A percentile compares a stretch with the other conserved stretches of the same genome.
Conservation (phyloP, 2,113 vertebrate species). For the Indicator maculatus region DNA sequence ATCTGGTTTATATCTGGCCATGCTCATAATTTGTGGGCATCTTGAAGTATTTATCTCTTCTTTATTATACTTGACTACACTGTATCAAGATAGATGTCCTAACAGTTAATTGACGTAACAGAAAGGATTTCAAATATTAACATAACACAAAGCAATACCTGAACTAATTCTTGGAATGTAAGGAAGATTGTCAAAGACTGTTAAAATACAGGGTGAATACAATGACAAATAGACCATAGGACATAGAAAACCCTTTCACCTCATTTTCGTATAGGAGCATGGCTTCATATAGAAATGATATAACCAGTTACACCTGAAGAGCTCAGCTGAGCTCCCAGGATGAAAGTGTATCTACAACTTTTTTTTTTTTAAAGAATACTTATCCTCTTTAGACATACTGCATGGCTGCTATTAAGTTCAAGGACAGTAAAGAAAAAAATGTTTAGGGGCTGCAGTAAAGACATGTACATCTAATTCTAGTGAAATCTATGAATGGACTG, state of each 20-base stretch:
- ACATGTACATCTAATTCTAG: neutral
- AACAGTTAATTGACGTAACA: constrained; percentile 48
- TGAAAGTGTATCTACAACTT: neutral
- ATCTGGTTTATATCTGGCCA: constrained; percentile 61
- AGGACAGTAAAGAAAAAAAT: neutral
- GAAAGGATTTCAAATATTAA: constrained; percentile 61
- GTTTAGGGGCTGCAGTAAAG: neutral
- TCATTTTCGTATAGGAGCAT: neutral
- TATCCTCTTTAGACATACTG: neutral
- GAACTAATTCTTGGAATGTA: constrained; percentile 34
- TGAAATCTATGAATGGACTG: neutral
- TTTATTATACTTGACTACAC: constrained; percentile 41
- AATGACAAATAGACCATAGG: neutral
- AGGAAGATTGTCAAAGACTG: constrained; percentile 37
- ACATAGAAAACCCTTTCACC: neutral
- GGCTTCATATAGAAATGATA: neutral
- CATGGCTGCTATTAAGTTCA: neutral
- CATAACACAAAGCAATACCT: constrained; percentile 43
- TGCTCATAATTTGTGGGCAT: constrained; percentile 61
- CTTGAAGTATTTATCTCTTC: constrained; percentile 70
- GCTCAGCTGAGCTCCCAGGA: neutral
- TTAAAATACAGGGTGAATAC: neutral
- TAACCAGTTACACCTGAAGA: neutral
- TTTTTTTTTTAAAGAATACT: neutral
- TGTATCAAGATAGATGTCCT: constrained; percentile 30